Percentiles rank a stretch among this genome's conserved stretches.
phyloP scores from a whole-genome alignment of 2,113 vertebrate genomes.

The Oreochromis aureus region DNA sequence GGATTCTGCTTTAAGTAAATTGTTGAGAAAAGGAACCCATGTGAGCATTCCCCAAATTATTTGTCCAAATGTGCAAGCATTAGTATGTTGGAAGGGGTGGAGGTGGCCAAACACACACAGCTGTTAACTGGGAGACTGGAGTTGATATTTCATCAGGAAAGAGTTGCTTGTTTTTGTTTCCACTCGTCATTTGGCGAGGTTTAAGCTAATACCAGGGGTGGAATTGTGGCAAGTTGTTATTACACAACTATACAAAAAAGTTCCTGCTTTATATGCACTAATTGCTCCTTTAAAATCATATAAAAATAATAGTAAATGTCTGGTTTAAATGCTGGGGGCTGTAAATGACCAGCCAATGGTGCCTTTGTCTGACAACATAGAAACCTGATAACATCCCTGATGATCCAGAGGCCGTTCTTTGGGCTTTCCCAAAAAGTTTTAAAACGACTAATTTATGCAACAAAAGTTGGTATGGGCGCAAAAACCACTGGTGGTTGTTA shows the following conservation, averaged over 20 bases:
- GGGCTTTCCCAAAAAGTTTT: not conserved
- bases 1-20: not conserved
- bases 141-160: not conserved
- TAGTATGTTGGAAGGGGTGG: not conserved
- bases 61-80: not conserved
- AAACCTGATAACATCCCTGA: not conserved
- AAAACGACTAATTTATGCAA: not conserved
- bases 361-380: not conserved
- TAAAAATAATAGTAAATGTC: not conserved
- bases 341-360: not conserved
- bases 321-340: not conserved
- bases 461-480: not conserved
- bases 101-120: not conserved
- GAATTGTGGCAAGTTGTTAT: not conserved
- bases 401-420: not conserved
- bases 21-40: not conserved
- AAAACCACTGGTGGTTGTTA: not conserved
- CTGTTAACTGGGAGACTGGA: not conserved
- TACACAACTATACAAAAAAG: not conserved
- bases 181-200: not conserved
- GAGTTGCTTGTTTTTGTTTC: not conserved
- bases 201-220: not conserved
- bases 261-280: not conserved
- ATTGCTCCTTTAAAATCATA: not conserved
- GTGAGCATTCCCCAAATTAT: not conserved